Conservation (phyloP, 1,140 invertebrate species). For the Zeugodacus cucurbitae region DNA sequence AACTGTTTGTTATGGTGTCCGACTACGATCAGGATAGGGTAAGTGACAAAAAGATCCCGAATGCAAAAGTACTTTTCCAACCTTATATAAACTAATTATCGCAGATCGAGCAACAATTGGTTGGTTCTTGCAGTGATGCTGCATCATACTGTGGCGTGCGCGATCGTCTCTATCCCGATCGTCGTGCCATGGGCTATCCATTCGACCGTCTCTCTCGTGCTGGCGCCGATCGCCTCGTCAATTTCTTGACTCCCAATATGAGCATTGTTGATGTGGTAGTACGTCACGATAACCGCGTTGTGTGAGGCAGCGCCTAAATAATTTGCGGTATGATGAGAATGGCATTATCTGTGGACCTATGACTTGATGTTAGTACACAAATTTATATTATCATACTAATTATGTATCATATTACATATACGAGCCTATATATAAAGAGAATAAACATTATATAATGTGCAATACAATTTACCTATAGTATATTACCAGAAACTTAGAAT, state of each 20-base stretch:
- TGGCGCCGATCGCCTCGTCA: slow-evolving; percentile 68
- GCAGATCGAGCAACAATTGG: slow-evolving; percentile 71
- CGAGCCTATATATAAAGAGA: not conserved
- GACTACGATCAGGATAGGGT: slow-evolving; percentile 79
- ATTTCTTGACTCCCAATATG: slow-evolving; percentile 80
- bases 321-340: not conserved
- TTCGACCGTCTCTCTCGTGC: slow-evolving; percentile 74
- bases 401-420: too few relatives aligned
- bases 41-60: slow-evolving; percentile 44
- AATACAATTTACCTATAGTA: too few relatives aligned
- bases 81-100: too few relatives aligned
- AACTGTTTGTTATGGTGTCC: slow-evolving; percentile 85
- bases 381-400: not conserved
- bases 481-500: too few relatives aligned
- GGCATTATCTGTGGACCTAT: not conserved
- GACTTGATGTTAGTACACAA: not conserved
- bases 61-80: too few relatives aligned
- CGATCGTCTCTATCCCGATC: slow-evolving; percentile 78
- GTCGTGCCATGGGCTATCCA: slow-evolving; percentile 80
- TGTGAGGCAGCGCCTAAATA: not conserved
- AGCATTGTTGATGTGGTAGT: slow-evolving; percentile 69
- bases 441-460: not conserved
- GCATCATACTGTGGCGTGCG: slow-evolving; percentile 80
- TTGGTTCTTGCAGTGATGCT: slow-evolving; percentile 74
- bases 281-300: slow-evolving; percentile 55